A percentile compares a stretch with the other conserved stretches of the same genome.
Evolutionary conservation across 1,140 invertebrate species (phyloP).

Genomic region (Calosoma granatense): DNA sequence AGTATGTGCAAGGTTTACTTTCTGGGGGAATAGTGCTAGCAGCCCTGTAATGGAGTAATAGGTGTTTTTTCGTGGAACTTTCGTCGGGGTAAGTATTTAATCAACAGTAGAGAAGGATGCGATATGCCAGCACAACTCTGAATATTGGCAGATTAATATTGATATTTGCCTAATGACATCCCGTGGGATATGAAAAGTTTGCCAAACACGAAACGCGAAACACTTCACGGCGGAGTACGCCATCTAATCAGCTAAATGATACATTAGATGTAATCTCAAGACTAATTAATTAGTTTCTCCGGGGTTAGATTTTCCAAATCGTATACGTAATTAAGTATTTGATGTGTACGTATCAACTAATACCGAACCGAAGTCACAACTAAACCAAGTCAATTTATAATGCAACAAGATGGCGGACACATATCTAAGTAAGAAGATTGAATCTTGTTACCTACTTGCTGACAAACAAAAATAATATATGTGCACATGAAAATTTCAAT

Average conservation of each 20-base stretch:
- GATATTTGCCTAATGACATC: constrained; percentile 9
- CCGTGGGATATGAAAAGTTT: constrained; percentile 1
- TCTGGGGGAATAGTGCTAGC: too few relatives aligned
- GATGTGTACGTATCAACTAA: not conserved
- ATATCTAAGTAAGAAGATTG: too few relatives aligned
- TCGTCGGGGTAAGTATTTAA: not conserved
- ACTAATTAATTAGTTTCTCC: constrained; percentile 7
- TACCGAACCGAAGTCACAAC: not conserved
- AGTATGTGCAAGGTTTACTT: too few relatives aligned
- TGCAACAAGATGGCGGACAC: not conserved
- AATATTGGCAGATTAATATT: constrained; percentile 9
- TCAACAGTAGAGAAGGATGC: not conserved
- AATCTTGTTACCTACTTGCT: too few relatives aligned
- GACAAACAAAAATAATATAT: too few relatives aligned
- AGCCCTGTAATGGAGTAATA: too few relatives aligned
- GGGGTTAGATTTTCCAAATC: constrained; percentile 4
- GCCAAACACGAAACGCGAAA: constrained; percentile 1
- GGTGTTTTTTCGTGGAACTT: too few relatives aligned
- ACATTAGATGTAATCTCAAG: constrained; percentile 9
- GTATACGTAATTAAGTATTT: constrained; percentile 3
- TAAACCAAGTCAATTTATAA: too few relatives aligned
- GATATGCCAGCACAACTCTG: not conserved
- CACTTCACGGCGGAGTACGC: not conserved
- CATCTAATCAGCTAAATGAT: constrained; percentile 9
- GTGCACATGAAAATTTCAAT: too few relatives aligned